Evolutionary conservation across 2,888 invertebrate genomes (phyloP).

Genomic region (Ischnus inquisitorius): DNA sequence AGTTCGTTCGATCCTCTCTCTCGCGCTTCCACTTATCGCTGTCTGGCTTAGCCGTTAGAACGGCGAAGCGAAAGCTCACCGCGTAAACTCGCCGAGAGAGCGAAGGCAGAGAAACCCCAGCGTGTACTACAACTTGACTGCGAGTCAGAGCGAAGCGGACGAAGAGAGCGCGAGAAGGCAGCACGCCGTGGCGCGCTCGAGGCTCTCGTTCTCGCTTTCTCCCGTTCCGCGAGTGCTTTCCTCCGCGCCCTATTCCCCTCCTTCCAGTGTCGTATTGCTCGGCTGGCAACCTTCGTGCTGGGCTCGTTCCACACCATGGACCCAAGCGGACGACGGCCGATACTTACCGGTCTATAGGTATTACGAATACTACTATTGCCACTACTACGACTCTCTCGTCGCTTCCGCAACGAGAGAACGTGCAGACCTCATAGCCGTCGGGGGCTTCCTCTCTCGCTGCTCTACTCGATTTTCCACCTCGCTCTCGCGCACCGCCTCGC

Average conservation of each 20-base stretch:
- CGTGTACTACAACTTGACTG: constrained; percentile 65
- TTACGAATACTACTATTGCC: constrained; percentile 30
- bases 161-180: constrained; percentile 30
- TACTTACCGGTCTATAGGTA: constrained; percentile 34
- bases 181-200: constrained; percentile 40
- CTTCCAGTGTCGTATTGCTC: constrained; percentile 38
- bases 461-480: constrained; percentile 55
- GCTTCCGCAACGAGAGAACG: constrained; percentile 53
- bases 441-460: constrained; percentile 60
- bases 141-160: constrained; percentile 13
- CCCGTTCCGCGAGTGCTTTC: neutral
- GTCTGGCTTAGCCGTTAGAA: constrained; percentile 66
- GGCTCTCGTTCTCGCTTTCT: constrained; percentile 26
- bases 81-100: constrained; percentile 71
- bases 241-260: constrained; percentile 15
- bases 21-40: constrained; percentile 44
- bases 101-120: constrained; percentile 55
- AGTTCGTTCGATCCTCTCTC: constrained; percentile 48
- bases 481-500: constrained; percentile 33
- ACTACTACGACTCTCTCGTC: constrained; percentile 61
- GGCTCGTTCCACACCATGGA: constrained; percentile 59
- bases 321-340: constrained; percentile 38
- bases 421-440: constrained; percentile 59
- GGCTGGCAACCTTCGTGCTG: constrained; percentile 59
- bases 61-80: constrained; percentile 73